Percentiles rank a stretch among this genome's conserved stretches.
Evolutionary conservation across 1,140 invertebrate genomes (phyloP).

Genomic region (Ladona fulva): DNA sequence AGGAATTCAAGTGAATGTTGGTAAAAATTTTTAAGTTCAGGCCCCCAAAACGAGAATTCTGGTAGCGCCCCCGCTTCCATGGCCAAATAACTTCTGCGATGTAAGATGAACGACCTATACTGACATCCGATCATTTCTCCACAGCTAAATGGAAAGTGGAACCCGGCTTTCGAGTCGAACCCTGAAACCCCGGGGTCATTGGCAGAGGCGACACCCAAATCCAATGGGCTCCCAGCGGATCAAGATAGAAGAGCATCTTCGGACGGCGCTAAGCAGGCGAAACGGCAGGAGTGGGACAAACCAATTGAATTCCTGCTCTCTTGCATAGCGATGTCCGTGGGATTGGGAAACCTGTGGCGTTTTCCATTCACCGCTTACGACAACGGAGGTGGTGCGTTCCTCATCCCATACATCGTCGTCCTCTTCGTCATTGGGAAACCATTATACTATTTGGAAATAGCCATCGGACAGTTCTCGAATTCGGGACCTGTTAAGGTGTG

Average conservation of each 20-base stretch:
- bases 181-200: not conserved
- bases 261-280: not conserved
- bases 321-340: slow-evolving; percentile 42
- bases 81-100: too few relatives aligned
- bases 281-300: slow-evolving; percentile 29
- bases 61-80: too few relatives aligned
- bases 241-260: not conserved
- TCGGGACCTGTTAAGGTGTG: slow-evolving; percentile 35
- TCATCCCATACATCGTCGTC: slow-evolving; percentile 47
- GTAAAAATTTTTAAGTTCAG: too few relatives aligned
- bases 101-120: too few relatives aligned
- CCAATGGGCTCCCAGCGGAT: not conserved
- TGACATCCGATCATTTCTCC: too few relatives aligned
- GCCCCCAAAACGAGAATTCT: too few relatives aligned
- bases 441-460: slow-evolving; percentile 41
- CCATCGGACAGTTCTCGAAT: slow-evolving; percentile 40
- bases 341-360: slow-evolving; percentile 44
- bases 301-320: slow-evolving; percentile 36
- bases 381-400: slow-evolving; percentile 42
- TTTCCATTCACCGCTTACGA: slow-evolving; percentile 41
- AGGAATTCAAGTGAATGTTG: too few relatives aligned
- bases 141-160: not conserved
- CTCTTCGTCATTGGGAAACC: slow-evolving; percentile 46
- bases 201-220: not conserved
- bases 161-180: not conserved